Base-by-base conservation (phyloP, 2,888 invertebrate species). In the Automeris io region DNA sequence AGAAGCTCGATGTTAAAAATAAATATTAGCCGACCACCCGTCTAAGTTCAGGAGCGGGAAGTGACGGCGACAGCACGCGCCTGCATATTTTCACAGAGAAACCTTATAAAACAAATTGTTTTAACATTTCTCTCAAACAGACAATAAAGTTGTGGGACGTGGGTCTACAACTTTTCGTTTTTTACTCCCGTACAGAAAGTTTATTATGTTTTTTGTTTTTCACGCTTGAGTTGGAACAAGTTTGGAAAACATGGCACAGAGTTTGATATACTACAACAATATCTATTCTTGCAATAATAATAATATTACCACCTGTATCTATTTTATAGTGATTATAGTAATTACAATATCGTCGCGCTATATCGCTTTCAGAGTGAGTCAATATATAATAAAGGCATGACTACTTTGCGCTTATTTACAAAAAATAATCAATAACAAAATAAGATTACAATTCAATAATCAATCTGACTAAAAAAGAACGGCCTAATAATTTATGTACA, bases 61-160 rank as follows among this genome's bases (percentile, higher is more conserved):
- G 18, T 18, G 9, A 18, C 7, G 9, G 16, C 23, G 35, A 9
- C 29, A 29, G 13, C 29, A 29, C 29, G 16, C n/a, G 39, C 35
- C 40, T 37, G 43, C 42, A 49, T 53, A 50, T 57, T 53, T 61
- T 46, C 55, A 55, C 49, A 57, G 61, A 52, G 55, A 57, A 66
- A 59, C 62, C 65, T 61, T 63, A 61, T 57, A 69, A 58, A 66
- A 64, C 57, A 63, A 69, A 65, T 68, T 68, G 64, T 66, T 69
- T 61, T 58, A 63, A 61, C 59, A 61, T 68, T 29, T 29, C n/a
- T 66, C 59, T 50, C 49, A 53, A 61, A 63, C 60, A 55, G 53
- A 51, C 41, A 19, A 39, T 40, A 43, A 56, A 67, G 54, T 64
- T 65, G 45, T 41, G 46, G 46, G 42, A 43, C 29, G 16, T n/a